Conservation (phyloP, 2,113 vertebrate species). For the Leptodactylus fuscus region DNA sequence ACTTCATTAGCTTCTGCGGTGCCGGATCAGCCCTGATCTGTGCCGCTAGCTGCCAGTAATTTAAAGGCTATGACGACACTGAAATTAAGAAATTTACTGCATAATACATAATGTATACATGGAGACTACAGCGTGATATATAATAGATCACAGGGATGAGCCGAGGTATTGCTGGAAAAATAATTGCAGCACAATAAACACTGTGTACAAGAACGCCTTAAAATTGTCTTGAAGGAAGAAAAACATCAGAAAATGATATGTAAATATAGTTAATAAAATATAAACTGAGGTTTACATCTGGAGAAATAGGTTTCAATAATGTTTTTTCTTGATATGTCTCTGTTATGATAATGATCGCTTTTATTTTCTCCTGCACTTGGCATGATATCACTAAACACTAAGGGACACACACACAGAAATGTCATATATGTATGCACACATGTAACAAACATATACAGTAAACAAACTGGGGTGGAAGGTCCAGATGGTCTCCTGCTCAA, state of each 20-base stretch:
- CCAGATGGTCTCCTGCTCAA: not conserved
- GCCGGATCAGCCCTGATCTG: not conserved
- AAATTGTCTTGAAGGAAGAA: not conserved
- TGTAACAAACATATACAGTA: too few species aligned
- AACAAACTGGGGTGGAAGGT: not conserved
- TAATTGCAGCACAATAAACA: not conserved
- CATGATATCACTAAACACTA: not conserved
- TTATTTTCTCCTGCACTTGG: not conserved
- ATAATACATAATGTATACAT: not conserved
- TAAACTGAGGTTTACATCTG: not conserved
- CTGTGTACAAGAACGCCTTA: not conserved
- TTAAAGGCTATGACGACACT: not conserved
- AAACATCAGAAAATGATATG: conserved; percentile 11
- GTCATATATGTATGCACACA: too few species aligned
- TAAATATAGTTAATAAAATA: conserved; percentile 1
- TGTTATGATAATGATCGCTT: not conserved
- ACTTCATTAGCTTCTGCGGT: not conserved
- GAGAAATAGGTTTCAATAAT: not conserved
- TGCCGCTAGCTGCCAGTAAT: not conserved
- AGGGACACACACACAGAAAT: too few species aligned
- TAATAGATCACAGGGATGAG: conserved; percentile 3
- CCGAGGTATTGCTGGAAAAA: not conserved
- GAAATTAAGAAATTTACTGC: conserved; percentile 11
- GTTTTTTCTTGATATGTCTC: not conserved
- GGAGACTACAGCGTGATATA: not conserved